Base-by-base conservation (phyloP, 1,140 invertebrate genomes). In the Sitophilus oryzae region DNA sequence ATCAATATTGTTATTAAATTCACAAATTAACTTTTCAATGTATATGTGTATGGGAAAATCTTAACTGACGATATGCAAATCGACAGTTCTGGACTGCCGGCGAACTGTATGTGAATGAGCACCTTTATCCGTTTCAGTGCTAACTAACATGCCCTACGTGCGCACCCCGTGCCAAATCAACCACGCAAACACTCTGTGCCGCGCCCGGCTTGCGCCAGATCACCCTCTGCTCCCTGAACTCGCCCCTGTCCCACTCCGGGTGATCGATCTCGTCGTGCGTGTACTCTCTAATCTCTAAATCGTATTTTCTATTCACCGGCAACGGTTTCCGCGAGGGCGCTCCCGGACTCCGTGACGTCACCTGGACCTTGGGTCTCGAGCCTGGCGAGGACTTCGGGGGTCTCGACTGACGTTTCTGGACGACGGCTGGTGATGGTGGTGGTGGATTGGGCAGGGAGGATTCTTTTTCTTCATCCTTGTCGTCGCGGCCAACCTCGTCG, bases 361-460 rank as follows among this genome's bases (percentile, higher is more conserved):
- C 36, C 49, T 60, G 62, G 14, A 51, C 18, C 58, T 65, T 68
- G 23, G 45, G 5, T 11, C 25, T 30, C 5, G 25, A 30, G 23
- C 54, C 58, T 0, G 65, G 30, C 0, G 60, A 59, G 2, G 38
- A 45, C 50, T 59, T 56, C 11, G 41, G 15, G 54, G 46, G 53
- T 34, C 40, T 55, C 6, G 42, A 20, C 49, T 51, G 52, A 20
- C 37, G 20, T 52, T 52, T 59, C 5, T 25, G 21, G 11, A 3
- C 15, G 1, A 20, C 18, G 6, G 20, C 36, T 8, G 53, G 79
- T 0, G 81, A 79, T 48, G 79, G 77, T 47, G 79, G 77, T 2
- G 81, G 80, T 22, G 81, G 81, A 2, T 76, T 79, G 9, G 56
- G 60, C 38, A 64, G 49, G 59, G 68, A 16, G 51, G 65, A 3